Percentiles rank a stretch among this genome's conserved stretches.
phyloP scores from a whole-genome alignment of 2,797 vertebrate genomes.

The Halcyon smyrnensis region DNA sequence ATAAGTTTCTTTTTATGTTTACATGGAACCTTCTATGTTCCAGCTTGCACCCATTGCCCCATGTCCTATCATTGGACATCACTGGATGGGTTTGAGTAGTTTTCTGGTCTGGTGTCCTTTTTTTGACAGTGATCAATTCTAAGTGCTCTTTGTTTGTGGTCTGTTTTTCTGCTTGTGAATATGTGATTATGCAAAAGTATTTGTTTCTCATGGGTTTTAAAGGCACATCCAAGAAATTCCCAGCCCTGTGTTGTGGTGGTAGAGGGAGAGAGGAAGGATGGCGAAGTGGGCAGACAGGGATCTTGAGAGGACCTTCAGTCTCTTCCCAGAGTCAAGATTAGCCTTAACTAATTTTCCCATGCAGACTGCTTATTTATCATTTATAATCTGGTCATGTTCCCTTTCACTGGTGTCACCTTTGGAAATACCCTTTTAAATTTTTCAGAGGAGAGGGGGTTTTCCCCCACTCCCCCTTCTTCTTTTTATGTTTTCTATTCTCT shows the following conservation, averaged over 20 bases:
- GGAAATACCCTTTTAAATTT: background rate
- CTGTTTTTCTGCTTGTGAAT: background rate
- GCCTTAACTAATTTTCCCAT: background rate
- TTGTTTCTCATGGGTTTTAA: background rate
- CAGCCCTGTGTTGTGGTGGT: background rate
- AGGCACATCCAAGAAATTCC: background rate
- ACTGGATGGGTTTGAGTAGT: no score
- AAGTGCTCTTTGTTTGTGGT: background rate
- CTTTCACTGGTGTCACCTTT: background rate
- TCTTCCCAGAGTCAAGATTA: background rate
- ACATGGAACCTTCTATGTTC: no score
- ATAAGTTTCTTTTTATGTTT: no score
- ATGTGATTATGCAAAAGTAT: background rate
- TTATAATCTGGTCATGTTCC: background rate
- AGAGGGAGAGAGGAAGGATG: background rate
- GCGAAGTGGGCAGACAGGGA: background rate
- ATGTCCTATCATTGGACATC: no score
- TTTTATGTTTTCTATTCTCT: background rate
- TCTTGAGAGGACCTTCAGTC: background rate
- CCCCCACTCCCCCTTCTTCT: rapidly evolving
- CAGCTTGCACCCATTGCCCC: no score
- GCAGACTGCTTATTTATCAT: background rate
- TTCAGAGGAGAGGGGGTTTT: background rate
- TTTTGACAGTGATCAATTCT: background rate
- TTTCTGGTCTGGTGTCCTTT: background rate